A percentile compares a stretch with the other conserved stretches of the same genome.
phyloP scores from a whole-genome alignment of 2,888 invertebrate genomes.

The Melangyna quadrimaculata region DNA sequence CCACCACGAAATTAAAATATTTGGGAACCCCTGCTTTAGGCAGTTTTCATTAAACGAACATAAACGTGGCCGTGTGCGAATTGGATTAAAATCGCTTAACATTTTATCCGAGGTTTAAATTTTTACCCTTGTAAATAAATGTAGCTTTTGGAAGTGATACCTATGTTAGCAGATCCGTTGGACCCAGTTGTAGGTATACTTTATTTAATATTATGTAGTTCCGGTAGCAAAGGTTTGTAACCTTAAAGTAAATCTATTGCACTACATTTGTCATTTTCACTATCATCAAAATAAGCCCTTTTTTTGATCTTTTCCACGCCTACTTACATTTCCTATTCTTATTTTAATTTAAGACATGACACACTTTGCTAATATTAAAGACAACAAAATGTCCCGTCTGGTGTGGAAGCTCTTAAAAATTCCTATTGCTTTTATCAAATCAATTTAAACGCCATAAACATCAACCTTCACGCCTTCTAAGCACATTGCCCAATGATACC shows the following conservation, averaged over 20 bases:
- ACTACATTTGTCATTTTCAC: neutral
- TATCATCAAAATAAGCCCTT: neutral
- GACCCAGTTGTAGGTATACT: neutral
- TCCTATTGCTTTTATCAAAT: slow-evolving; percentile 51
- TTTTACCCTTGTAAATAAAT: too few relatives aligned
- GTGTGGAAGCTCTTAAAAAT: neutral
- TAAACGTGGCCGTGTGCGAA: too few relatives aligned
- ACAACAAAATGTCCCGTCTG: neutral
- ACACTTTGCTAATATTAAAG: neutral
- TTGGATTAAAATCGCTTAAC: too few relatives aligned
- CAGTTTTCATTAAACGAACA: too few relatives aligned
- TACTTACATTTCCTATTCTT: neutral
- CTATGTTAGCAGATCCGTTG: too few relatives aligned
- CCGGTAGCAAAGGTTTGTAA: neutral
- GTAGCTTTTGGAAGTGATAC: too few relatives aligned
- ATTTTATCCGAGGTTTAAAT: too few relatives aligned
- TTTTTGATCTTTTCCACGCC: slow-evolving; percentile 8
- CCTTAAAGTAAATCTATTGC: neutral
- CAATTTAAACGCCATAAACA: slow-evolving; percentile 49
- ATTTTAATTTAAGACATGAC: slow-evolving; percentile 16
- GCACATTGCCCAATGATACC: neutral
- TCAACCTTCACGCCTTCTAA: slow-evolving; percentile 38
- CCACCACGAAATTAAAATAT: too few relatives aligned
- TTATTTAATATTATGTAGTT: neutral
- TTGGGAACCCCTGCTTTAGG: too few relatives aligned